phyloP scores from a whole-genome alignment of 2,113 vertebrate species.

The Colossoma macropomum region DNA sequence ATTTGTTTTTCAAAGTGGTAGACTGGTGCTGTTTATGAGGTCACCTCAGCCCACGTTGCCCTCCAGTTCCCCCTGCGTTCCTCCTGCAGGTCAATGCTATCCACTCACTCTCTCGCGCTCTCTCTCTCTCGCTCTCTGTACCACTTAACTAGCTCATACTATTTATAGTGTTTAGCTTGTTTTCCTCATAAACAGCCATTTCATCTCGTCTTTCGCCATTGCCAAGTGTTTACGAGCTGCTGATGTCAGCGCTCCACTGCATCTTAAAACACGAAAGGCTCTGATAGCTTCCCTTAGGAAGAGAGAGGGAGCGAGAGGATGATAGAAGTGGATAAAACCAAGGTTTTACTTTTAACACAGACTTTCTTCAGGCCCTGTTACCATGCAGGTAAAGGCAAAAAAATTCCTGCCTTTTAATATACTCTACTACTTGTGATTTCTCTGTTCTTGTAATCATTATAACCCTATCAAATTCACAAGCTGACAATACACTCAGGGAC shows the following conservation, averaged over 20 bases:
- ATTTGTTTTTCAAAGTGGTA: slow-evolving; percentile 45
- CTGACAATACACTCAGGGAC: too few relatives aligned
- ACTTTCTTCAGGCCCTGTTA: too few relatives aligned
- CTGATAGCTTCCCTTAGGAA: background rate
- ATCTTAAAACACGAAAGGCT: slow-evolving; percentile 11
- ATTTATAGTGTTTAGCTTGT: slow-evolving; percentile 55
- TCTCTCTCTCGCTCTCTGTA: slow-evolving; percentile 12
- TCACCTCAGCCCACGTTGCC: slow-evolving; percentile 18
- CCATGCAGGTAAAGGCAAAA: too few relatives aligned
- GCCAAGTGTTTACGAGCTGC: slow-evolving; percentile 37
- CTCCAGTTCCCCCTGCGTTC: slow-evolving; percentile 14
- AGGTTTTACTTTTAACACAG: too few relatives aligned
- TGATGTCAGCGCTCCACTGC: slow-evolving; percentile 39
- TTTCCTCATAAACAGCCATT: slow-evolving; percentile 56
- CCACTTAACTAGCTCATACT: slow-evolving; percentile 17
- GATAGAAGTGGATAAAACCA: background rate
- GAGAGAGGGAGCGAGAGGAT: background rate
- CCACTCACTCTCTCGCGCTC: slow-evolving; percentile 6
- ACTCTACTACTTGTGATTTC: too few relatives aligned
- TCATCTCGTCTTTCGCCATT: slow-evolving; percentile 45
- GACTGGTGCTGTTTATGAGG: slow-evolving; percentile 46
- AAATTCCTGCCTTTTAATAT: too few relatives aligned
- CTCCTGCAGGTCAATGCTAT: slow-evolving; percentile 31
- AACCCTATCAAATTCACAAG: too few relatives aligned
- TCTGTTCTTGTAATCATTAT: too few relatives aligned